Base-by-base conservation (phyloP, 2,113 vertebrate genomes). In the Neodon shergylaensis region DNA sequence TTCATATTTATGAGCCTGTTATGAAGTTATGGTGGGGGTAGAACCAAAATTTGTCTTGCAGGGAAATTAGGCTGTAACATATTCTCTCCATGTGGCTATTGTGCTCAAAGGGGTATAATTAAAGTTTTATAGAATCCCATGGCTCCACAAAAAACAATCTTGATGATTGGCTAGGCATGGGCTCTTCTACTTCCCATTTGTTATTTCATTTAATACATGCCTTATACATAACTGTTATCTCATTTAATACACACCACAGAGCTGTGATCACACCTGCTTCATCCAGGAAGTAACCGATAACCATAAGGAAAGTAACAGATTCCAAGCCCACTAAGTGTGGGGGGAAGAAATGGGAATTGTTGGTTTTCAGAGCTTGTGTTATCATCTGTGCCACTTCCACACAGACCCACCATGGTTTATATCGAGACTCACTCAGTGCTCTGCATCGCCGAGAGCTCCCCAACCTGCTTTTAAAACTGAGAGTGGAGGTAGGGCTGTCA, bases 1-100 rank as follows among this genome's bases (percentile, higher is more conserved):
- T 87, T 95, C 63, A 94, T 81, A 90, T 95, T 93, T 95, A 94
- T 78, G 65, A 47, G 28, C 79, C 86, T 86, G 88, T 92, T 97
- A 95, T 74, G 94, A 90, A 49, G 73, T 92, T 89, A n/a, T 16
- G 63, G 19, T 47, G 58, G 13, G 19, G 3, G 7, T 72, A 70
- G 44, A 95, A 92, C 47, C 66, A 78, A 94, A 95, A 89, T 66
- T 90, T 94, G 65, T 68, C 44, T 96, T 87, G n/a, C 61, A 92
- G 88, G 76, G 16, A 94, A 94, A 93, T 90, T 63, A 93, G 49
- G 68, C 42, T 42, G 13, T 65, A 82, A 72, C 39, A 61, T 77
- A 70, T 36, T 90, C 92, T 92, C 88, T 95, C 65, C 72, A 54
- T 68, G 66, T 88, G 63, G 70, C 81, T 92, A 47, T 54, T 92